Conservation (phyloP, 2,888 invertebrate species). For the Notodromas monacha region DNA sequence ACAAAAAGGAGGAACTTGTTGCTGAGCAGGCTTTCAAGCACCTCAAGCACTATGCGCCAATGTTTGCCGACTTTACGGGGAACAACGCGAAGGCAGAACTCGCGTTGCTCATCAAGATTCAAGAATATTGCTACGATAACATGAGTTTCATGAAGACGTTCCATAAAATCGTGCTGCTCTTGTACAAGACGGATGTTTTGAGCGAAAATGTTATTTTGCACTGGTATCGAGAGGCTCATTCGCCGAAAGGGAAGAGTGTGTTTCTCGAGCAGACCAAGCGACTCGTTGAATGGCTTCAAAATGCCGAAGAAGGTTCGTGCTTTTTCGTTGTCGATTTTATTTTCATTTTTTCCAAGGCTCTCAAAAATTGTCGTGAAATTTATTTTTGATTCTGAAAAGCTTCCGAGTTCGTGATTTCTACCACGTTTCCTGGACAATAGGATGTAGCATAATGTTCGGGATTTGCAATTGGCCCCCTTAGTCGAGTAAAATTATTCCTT, state of each 20-base stretch:
- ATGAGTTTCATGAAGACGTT: constrained; percentile 97
- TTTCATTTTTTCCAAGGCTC: constrained; percentile 16
- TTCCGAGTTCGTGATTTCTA: too few species aligned
- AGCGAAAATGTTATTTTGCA: constrained; percentile 78
- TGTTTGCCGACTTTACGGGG: constrained; percentile 56
- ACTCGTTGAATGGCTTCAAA: constrained; percentile 87
- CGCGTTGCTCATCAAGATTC: constrained; percentile 58
- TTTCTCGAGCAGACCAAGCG: constrained; percentile 94
- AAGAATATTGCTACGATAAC: constrained; percentile 92
- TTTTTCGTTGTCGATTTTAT: constrained; percentile 9
- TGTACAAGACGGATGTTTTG: constrained; percentile 80
- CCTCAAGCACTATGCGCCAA: constrained; percentile 33
- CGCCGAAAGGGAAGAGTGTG: constrained; percentile 77
- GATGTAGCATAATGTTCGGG: too few species aligned
- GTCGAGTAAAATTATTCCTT: too few species aligned
- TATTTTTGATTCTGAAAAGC: too few species aligned
- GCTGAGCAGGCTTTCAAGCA: constrained; percentile 45
- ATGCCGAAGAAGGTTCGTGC: constrained; percentile 73
- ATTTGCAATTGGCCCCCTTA: too few species aligned
- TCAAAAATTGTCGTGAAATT: too few species aligned
- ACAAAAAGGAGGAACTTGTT: constrained; percentile 83
- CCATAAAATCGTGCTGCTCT: constrained; percentile 76
- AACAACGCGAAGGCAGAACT: constrained; percentile 46
- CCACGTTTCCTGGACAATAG: too few species aligned
- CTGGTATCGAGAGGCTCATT: constrained; percentile 82